Evolutionary conservation across 1,140 invertebrate species (phyloP), one percentile per base, ranked within the genome.

Genomic region (Copidosoma floridanum): DNA sequence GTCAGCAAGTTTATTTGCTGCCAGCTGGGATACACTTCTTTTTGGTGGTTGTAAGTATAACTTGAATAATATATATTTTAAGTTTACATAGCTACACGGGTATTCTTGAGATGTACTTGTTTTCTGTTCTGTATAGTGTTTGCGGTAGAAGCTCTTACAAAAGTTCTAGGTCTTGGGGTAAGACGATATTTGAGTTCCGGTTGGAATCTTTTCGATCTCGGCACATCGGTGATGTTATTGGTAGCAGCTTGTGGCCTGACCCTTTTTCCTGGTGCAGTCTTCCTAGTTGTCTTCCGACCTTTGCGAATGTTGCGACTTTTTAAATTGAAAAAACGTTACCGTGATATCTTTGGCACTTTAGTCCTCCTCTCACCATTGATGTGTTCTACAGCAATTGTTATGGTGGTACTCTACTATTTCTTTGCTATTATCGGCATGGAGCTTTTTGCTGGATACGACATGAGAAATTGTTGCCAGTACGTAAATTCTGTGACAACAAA

Each of bases 391-490:
- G 87, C 87, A 24, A 85, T 93, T 53, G 90, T 93, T 1, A 92
- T 95, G 83, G 79, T 94, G 10, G 85, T 95, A 62, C 84, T 94
- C 68, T 95, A 94, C 75, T 96, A 94, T 74, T 93, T 93, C 79
- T 95, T 93, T 81, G 90, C 91, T 3, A 92, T 96, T 57, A 87
- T 95, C 71, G 93, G 92, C 54, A 95, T 96, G 92, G 93, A 95
- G 78, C 75, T 94, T 12, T 94, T 95, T 76, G 83, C 89, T 7
- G 82, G 84, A 6, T 86, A 88, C 68, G 85, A 92, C 68, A 83
- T 95, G 71, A 84, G 81, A 56, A 92, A 94, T 71, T 95, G 92
- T 78, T 95, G 93, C 82, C 85, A 86, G 91, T 93, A 82, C 84
- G 87, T 85, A 67, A 38, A n/a, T n/a, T n/a, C n/a, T n/a, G n/a